These are phyloP conservation scores for Buathra laborator DNA, from an alignment of 2,888 invertebrate genomes.

Conservation along the genomic window DNA sequence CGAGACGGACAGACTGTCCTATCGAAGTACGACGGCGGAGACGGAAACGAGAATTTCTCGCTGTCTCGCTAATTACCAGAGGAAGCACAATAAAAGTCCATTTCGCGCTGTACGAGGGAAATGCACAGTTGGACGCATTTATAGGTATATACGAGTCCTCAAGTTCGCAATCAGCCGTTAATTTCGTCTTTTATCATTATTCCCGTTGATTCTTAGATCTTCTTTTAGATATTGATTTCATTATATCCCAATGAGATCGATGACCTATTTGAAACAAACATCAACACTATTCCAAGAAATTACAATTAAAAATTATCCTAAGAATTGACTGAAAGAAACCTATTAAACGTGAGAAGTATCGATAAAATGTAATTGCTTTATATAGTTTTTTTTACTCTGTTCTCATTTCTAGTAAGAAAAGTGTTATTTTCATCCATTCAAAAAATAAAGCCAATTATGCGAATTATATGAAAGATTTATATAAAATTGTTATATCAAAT, in stretches of 20 bases:
- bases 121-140: conserved; percentile 22
- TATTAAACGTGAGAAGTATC: no score
- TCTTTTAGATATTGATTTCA: not conserved
- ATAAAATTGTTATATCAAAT: no score
- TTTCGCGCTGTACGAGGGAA: not conserved
- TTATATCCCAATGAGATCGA: not conserved
- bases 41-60: conserved; percentile 54
- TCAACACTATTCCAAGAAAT: no score
- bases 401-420: no score
- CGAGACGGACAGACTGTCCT: conserved; percentile 22
- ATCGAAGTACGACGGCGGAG: conserved; percentile 18
- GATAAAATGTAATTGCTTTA: no score
- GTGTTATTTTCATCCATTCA: no score
- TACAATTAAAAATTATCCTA: no score
- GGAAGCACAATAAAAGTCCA: conserved; percentile 58
- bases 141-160: conserved; percentile 5
- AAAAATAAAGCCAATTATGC: no score
- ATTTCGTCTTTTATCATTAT: not conserved
- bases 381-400: no score
- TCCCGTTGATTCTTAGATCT: not conserved
- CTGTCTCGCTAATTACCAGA: conserved; percentile 60
- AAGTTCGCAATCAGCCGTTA: conserved; percentile 15
- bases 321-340: no score
- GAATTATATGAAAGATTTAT: no score
- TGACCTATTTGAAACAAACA: not conserved